Conservation (phyloP, 2,888 invertebrate species). For the Cactoblastis cactorum region DNA sequence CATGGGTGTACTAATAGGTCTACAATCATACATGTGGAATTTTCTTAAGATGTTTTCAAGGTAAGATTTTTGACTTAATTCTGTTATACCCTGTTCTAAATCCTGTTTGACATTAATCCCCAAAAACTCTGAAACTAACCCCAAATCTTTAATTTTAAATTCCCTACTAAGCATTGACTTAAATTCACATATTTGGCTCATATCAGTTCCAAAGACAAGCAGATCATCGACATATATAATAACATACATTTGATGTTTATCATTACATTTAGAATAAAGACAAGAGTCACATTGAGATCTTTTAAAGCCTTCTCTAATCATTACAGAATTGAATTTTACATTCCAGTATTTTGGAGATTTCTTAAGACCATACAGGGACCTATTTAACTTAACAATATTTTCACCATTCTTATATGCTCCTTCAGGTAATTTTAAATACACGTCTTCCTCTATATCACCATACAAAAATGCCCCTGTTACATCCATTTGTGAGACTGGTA, state of each 20-base stretch:
- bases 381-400: slow-evolving; percentile 23
- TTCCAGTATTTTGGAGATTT: not conserved
- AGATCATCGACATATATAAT: not conserved
- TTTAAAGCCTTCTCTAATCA: not conserved
- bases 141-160: slow-evolving; percentile 11
- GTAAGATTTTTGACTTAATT: not conserved
- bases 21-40: not conserved
- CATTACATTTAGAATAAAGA: not conserved
- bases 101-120: slow-evolving; percentile 4
- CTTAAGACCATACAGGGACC: slow-evolving; percentile 21
- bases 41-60: not conserved
- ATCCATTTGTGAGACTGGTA: slow-evolving; percentile 22
- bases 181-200: not conserved
- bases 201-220: not conserved
- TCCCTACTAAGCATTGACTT: not conserved
- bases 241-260: not conserved
- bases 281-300: too few relatives aligned
- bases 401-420: slow-evolving; percentile 14
- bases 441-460: slow-evolving; percentile 20
- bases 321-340: not conserved
- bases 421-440: slow-evolving; percentile 22
- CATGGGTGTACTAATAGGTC: not conserved
- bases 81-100: not conserved
- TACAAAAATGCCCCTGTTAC: slow-evolving; percentile 22
- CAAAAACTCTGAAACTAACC: not conserved